Conservation (phyloP, 2,113 vertebrate species). For the Cyphomyrus discorhynchus region DNA sequence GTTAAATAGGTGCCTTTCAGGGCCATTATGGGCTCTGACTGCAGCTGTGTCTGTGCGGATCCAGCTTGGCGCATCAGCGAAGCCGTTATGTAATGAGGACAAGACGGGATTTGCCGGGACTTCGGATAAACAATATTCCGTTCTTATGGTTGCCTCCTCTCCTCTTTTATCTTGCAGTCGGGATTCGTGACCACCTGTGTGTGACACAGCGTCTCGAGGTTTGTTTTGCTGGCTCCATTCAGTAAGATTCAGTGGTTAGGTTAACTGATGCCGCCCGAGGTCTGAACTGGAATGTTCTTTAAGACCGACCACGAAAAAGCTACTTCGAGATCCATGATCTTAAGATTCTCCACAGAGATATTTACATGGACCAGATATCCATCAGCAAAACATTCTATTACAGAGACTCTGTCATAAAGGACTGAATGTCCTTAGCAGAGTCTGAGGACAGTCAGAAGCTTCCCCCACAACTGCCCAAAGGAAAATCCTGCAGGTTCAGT, state of each 20-base stretch:
- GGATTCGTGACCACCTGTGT: not conserved
- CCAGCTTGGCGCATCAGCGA: not conserved
- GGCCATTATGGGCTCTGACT: not conserved
- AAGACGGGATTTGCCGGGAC: not conserved
- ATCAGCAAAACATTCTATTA: not conserved
- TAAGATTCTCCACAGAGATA: not conserved
- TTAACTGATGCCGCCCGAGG: constrained; percentile 15
- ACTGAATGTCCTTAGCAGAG: not conserved
- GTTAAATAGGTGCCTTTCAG: not conserved
- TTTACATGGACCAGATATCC: not conserved
- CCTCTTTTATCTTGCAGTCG: not conserved
- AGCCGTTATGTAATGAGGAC: not conserved
- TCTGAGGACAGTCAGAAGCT: not conserved
- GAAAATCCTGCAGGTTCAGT: not conserved
- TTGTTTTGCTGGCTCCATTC: not conserved
- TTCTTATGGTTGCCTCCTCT: not conserved
- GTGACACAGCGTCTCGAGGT: not conserved
- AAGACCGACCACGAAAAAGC: not conserved
- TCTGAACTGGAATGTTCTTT: constrained; percentile 27
- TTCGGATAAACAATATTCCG: not conserved
- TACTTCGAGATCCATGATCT: not conserved
- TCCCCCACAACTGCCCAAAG: not conserved
- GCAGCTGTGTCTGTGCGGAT: not conserved
- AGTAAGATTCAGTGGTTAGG: not conserved
- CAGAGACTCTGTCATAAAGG: not conserved